A percentile compares a stretch with the other conserved stretches of the same genome.
These are phyloP conservation scores for Caenorhabditis sp. DNA, from an alignment of 2,888 invertebrate genomes.

Conservation along the genomic window DNA sequence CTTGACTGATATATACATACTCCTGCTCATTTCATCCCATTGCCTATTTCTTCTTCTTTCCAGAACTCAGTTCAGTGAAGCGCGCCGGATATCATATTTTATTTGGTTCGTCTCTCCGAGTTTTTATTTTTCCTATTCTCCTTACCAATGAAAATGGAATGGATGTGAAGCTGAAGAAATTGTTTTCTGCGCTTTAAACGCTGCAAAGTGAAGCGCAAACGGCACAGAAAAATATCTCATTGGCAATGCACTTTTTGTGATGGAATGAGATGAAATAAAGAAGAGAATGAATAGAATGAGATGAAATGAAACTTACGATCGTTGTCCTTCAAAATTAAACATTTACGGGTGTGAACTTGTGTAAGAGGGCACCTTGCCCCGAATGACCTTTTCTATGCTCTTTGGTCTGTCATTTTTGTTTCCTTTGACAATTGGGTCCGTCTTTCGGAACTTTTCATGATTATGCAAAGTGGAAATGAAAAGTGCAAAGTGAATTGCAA, in stretches of 20 bases:
- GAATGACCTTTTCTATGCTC: constrained; percentile 3
- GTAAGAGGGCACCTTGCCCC: constrained; percentile 19
- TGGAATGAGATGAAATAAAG: too few species aligned
- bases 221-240: too few species aligned
- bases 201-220: neutral
- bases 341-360: constrained; percentile 25
- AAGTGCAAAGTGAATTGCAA: neutral
- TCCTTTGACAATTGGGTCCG: neutral
- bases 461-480: constrained; percentile 25
- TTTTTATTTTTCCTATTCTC: too few species aligned
- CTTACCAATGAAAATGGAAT: too few species aligned
- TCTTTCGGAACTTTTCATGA: constrained; percentile 9
- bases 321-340: constrained; percentile 37
- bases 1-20: too few species aligned
- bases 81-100: constrained; percentile 9
- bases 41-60: neutral
- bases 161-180: too few species aligned
- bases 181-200: constrained; percentile 4
- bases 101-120: neutral
- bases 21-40: neutral
- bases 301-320: neutral
- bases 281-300: neutral
- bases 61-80: constrained; percentile 1
- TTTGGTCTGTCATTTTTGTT: constrained; percentile 2
- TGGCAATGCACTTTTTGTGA: constrained; percentile 27